A percentile compares a stretch with the other conserved stretches of the same genome.
Conservation (phyloP, 2,797 vertebrate genomes). For the Toxotes lorentzi region DNA sequence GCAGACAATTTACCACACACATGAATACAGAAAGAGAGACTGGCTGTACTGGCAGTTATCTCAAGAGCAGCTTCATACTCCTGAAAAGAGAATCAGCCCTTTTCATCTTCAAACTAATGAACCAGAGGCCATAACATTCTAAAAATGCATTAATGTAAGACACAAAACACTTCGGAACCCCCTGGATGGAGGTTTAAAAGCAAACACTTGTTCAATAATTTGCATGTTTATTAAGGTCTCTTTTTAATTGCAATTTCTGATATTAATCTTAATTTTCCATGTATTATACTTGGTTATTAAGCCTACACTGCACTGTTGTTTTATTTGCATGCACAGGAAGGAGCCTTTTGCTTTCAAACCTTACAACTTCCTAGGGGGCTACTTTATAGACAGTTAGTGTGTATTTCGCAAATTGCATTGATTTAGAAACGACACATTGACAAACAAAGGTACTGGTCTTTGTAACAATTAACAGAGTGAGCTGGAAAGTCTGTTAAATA, state of each 20-base stretch:
- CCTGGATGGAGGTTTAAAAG: constrained; percentile 8
- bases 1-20: not conserved
- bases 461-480: constrained; percentile 3
- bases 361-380: constrained; percentile 10
- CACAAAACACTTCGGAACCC: constrained; percentile 3
- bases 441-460: constrained; percentile 4
- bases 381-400: constrained; percentile 19
- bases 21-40: not conserved
- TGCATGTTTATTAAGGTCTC: constrained; percentile 24
- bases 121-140: constrained; percentile 10
- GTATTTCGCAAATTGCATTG: constrained; percentile 19
- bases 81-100: constrained; percentile 13
- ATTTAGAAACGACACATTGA: constrained; percentile 12
- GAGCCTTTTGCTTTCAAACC: constrained; percentile 10
- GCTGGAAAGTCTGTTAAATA: constrained; percentile 11
- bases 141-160: constrained; percentile 17
- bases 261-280: constrained; percentile 12
- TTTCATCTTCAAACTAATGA: constrained; percentile 39
- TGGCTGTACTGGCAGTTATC: constrained; percentile 9
- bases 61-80: constrained; percentile 13
- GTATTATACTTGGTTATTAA: constrained; percentile 1
- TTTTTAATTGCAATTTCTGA: constrained; percentile 27
- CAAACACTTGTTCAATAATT: constrained; percentile 16
- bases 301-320: not conserved
- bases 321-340: constrained; percentile 12